These are phyloP conservation scores for Lepidocyrtoides sp. DNA, from an alignment of 2,888 invertebrate genomes.

Conservation along the genomic window DNA sequence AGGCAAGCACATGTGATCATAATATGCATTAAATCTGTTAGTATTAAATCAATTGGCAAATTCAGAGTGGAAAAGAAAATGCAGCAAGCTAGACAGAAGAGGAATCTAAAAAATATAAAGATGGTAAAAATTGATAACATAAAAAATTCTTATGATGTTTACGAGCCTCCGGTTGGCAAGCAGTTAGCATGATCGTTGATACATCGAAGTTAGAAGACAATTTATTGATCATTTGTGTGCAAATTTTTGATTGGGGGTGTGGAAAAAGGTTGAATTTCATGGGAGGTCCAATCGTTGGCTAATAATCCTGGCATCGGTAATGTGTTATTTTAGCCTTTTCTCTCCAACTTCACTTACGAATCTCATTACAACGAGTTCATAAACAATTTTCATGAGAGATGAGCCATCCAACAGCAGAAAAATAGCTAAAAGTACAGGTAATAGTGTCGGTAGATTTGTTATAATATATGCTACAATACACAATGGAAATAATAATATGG, in stretches of 20 bases:
- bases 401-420: constrained; percentile 10
- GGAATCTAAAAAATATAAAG: constrained; percentile 41
- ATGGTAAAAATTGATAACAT: constrained; percentile 48
- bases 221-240: constrained; percentile 83
- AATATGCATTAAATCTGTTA: not conserved
- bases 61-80: not conserved
- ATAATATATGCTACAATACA: not conserved
- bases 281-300: constrained; percentile 79
- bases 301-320: constrained; percentile 75
- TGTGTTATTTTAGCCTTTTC: constrained; percentile 75
- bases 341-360: constrained; percentile 59
- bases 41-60: not conserved
- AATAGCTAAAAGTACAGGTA: not conserved
- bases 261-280: constrained; percentile 81
- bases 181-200: constrained; percentile 75
- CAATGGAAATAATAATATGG: no score
- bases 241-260: constrained; percentile 82
- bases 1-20: no score
- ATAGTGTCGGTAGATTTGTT: constrained; percentile 1
- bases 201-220: constrained; percentile 76
- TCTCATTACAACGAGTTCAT: constrained; percentile 77
- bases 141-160: constrained; percentile 63
- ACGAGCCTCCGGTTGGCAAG: constrained; percentile 68
- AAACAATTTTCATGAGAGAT: constrained; percentile 56
- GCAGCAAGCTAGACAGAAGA: constrained; percentile 24